Evolutionary conservation across 1,140 invertebrate genomes (phyloP), one percentile per base, ranked within the genome.

Genomic region (Neodiprion lecontei): DNA sequence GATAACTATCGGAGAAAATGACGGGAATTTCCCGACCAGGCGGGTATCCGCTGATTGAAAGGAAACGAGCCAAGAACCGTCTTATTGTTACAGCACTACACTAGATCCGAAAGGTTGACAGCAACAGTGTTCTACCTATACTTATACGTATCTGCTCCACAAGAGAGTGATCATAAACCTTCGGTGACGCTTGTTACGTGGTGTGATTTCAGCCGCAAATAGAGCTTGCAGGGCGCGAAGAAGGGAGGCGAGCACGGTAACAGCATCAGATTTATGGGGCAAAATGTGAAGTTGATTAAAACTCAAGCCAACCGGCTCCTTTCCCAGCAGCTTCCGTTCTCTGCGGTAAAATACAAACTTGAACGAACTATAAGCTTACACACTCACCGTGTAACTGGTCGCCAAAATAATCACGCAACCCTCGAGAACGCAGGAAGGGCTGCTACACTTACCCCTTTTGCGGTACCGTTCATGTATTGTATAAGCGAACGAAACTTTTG

Each of bases 221-320:
- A 65, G 61, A 5, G 61, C 61, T 65, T 65, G 61, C 12, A 40
- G 5, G 28, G 12, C 17, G 12, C 12, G 40, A 21, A 69, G 11
- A 21, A 69, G 17, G 40, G 7, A 9, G 21, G 21, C 11, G 40
- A 12, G 40, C 21, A 21, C 10, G n/a, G 67, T 47, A 23, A 21
- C 70, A 48, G 28, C 70, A 14, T 65, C 69, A 79, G 80, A 84
- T 84, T 81, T 82, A 81, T 69, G 79, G 75, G 79, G 78, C 67
- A 81, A 81, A 81, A 80, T 75, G 74, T 73, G 77, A 79, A 79
- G 76, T 84, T 82, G 76, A 83, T 82, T 83, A 81, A 84, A 79
- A 74, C 74, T 61, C 53, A 12, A 12, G 53, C 53, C 11, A 61
- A 61, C 47, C 76, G 66, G 65, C 72, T 66, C 69, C 71, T 67